Evolutionary conservation across 2,888 invertebrate species (phyloP), one percentile per base, ranked within the genome.

Genomic region (Eupelmus urozonus): DNA sequence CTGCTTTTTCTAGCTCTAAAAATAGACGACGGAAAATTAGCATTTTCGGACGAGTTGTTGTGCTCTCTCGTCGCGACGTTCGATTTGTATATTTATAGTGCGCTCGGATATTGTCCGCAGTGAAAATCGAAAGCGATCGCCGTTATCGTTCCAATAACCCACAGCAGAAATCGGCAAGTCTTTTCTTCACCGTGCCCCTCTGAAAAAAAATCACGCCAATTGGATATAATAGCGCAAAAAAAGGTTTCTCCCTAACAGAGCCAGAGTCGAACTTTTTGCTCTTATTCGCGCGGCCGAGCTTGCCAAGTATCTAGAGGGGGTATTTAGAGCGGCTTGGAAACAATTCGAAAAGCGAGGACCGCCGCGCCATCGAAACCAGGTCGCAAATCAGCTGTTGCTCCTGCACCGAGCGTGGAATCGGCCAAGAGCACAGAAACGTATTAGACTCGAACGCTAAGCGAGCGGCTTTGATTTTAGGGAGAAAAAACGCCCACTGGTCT

Each of bases 251-350:
- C n/a, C n/a, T n/a, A n/a, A n/a, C n/a, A n/a, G n/a, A n/a, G n/a
- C n/a, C n/a, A n/a, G n/a, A n/a, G n/a, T n/a, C n/a, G n/a, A n/a
- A n/a, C n/a, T n/a, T n/a, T 34, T 34, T 34, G 34, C 9, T 34
- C 9, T 34, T 34, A 34, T 13, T 72, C 7, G 13, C 42, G 16
- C 18, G 25, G 5, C 13, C 11, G n/a, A 51, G 23, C 9, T n/a
- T n/a, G 53, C 53, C 63, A 53, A 72, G 29, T 73, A n/a, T 51
- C 51, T n/a, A n/a, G n/a, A n/a, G 34, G 20, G 25, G 0, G 23
- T 23, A 72, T 53, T 72, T 63, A 63, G 59, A 57, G 7, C 59
- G 18, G 57, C 23, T 55, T 59, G 66, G 49, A 60, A 65, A 65
- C 65, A 65, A 74, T 62, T 63, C 11, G 40, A 62, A 67, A n/a